Conservation (phyloP, 2,888 invertebrate genomes). For the Spisula subtruncata region DNA sequence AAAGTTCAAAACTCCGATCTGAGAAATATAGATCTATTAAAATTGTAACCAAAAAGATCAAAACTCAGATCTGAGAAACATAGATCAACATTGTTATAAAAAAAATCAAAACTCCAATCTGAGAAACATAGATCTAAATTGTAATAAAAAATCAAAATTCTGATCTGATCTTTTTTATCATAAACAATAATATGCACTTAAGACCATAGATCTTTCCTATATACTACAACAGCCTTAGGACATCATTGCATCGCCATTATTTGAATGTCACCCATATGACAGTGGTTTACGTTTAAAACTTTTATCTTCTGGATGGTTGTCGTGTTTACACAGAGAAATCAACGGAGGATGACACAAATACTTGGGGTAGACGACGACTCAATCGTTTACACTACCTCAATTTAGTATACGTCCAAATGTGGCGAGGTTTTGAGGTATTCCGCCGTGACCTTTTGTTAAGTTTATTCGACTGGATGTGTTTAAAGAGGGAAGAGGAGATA, state of each 20-base stretch:
- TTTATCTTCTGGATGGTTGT: conserved; percentile 18
- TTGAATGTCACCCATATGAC: conserved; percentile 27
- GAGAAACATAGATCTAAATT: too few relatives aligned
- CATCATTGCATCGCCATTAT: background rate
- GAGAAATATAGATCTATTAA: too few relatives aligned
- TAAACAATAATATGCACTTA: conserved; percentile 19
- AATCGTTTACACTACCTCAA: conserved; percentile 24
- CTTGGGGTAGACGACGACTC: conserved; percentile 16
- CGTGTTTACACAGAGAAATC: conserved; percentile 26
- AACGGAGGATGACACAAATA: background rate
- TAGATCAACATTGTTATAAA: background rate
- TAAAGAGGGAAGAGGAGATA: background rate
- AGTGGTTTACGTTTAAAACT: conserved; percentile 19
- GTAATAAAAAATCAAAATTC: too few relatives aligned
- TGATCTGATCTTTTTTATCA: conserved; percentile 14
- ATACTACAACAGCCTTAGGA: background rate
- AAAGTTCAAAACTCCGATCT: too few relatives aligned
- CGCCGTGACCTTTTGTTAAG: background rate
- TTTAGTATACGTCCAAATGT: conserved; percentile 28
- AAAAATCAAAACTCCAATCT: background rate
- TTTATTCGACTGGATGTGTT: conserved; percentile 18
- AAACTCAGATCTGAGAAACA: too few relatives aligned
- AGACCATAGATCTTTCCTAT: background rate
- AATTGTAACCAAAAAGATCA: too few relatives aligned
- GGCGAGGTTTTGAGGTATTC: conserved; percentile 25